These are phyloP conservation scores for Hylaea fasciaria DNA, from an alignment of 2,888 invertebrate species.

Conservation along the genomic window DNA sequence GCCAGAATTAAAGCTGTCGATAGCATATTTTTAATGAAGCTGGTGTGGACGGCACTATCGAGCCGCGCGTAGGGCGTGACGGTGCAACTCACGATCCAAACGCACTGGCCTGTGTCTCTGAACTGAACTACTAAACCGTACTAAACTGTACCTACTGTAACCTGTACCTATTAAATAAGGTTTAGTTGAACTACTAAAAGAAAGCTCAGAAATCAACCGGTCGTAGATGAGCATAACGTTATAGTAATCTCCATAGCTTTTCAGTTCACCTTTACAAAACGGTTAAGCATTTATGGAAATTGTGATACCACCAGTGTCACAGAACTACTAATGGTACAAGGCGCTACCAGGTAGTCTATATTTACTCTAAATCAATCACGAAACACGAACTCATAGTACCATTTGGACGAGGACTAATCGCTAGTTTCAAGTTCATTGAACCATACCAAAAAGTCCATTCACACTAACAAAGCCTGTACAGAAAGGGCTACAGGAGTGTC, in stretches of 20 bases:
- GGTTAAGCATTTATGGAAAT: too few relatives aligned
- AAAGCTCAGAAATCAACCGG: too few relatives aligned
- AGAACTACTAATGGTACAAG: too few relatives aligned
- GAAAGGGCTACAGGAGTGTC: conserved; percentile 51
- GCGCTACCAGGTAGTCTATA: not conserved
- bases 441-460: conserved; percentile 46
- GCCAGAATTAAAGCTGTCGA: too few relatives aligned
- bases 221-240: too few relatives aligned
- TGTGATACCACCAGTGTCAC: too few relatives aligned
- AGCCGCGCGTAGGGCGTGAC: conserved; percentile 52
- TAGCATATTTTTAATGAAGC: too few relatives aligned
- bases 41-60: conserved; percentile 43
- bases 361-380: not conserved
- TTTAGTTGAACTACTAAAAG: not conserved
- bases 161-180: too few relatives aligned
- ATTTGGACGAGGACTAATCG: conserved; percentile 28
- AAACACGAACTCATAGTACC: not conserved
- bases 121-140: conserved; percentile 14
- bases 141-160: not conserved
- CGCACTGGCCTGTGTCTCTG: conserved; percentile 49
- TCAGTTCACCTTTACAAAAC: too few relatives aligned
- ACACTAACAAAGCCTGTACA: conserved; percentile 40
- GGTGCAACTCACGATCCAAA: conserved; percentile 55
- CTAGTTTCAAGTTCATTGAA: conserved; percentile 40
- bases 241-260: too few relatives aligned